These are phyloP conservation scores for Scolopax bukidnonensis DNA, from an alignment of 2,797 vertebrate species.

Conservation along the genomic window DNA sequence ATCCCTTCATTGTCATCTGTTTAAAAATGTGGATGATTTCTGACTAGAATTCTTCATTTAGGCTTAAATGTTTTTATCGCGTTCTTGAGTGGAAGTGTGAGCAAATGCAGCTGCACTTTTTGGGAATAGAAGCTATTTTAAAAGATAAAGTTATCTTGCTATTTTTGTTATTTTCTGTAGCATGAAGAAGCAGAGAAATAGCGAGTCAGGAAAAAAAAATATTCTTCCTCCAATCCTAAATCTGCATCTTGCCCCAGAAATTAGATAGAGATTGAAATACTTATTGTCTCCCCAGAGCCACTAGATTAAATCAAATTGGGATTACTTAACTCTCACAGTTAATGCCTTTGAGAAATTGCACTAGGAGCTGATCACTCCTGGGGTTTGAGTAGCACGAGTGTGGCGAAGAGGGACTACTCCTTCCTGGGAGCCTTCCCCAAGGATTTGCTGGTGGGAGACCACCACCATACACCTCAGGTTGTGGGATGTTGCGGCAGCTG, in stretches of 20 bases:
- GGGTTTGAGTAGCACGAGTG: rapidly evolving
- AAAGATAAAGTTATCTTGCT: not conserved
- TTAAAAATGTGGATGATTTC: not conserved
- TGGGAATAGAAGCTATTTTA: slow-evolving; percentile 18
- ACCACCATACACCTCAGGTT: not conserved
- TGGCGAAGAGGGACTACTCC: not conserved
- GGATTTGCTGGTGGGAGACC: rapidly evolving
- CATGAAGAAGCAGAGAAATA: not conserved
- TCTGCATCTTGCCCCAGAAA: not conserved
- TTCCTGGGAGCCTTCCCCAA: not conserved
- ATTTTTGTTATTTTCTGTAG: slow-evolving; percentile 1
- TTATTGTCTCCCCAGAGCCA: not conserved
- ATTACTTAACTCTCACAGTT: not conserved
- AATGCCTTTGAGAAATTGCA: not conserved
- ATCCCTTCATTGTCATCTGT: not conserved
- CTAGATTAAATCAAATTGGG: not conserved
- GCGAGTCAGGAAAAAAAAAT: not conserved
- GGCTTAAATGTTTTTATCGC: not conserved
- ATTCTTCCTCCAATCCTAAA: not conserved
- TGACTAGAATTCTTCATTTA: slow-evolving; percentile 20
- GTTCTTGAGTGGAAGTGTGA: not conserved
- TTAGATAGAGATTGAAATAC: not conserved
- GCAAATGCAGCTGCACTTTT: not conserved
- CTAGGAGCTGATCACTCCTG: rapidly evolving
- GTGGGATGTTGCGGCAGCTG: not conserved